A percentile compares a stretch with the other conserved stretches of the same genome.
Conservation (phyloP, 2,888 invertebrate genomes). For the Dastarcus helophoroides region DNA sequence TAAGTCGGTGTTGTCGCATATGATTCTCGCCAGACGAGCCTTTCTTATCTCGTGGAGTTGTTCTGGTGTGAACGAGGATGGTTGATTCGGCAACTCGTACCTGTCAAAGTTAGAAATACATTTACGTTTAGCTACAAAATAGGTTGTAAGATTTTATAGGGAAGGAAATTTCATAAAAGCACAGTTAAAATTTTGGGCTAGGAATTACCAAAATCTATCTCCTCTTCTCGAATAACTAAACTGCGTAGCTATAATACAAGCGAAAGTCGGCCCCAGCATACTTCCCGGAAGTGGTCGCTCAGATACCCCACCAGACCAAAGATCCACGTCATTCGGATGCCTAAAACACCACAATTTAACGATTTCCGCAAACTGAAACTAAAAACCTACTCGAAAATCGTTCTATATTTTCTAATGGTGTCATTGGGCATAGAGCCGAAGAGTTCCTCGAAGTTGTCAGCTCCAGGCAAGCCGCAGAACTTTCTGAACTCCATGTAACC, state of each 20-base stretch:
- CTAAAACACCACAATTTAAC: constrained; percentile 36
- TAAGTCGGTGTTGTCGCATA: constrained; percentile 87
- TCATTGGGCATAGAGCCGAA: constrained; percentile 83
- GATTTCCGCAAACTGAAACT: background rate
- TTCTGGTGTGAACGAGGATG: constrained; percentile 79
- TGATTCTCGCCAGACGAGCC: constrained; percentile 65
- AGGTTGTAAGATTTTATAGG: too few relatives aligned
- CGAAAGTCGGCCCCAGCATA: constrained; percentile 89
- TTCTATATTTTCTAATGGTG: constrained; percentile 69
- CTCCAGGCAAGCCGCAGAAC: constrained; percentile 75
- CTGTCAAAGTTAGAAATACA: too few relatives aligned
- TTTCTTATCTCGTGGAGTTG: constrained; percentile 77
- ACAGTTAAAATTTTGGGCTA: too few relatives aligned
- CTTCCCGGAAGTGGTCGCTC: constrained; percentile 83
- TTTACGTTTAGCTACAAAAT: too few relatives aligned
- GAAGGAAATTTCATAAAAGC: too few relatives aligned
- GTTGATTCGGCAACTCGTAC: constrained; percentile 84
- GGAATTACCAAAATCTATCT: constrained; percentile 80
- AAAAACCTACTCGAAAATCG: constrained; percentile 63
- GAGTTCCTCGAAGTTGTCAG: constrained; percentile 66
- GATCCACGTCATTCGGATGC: constrained; percentile 82
- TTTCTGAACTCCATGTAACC: constrained; percentile 89
- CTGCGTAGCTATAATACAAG: constrained; percentile 87
- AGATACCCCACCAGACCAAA: constrained; percentile 91
- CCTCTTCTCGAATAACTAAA: constrained; percentile 81